phyloP scores from a whole-genome alignment of 2,113 vertebrate species.

The Gallinago media region DNA sequence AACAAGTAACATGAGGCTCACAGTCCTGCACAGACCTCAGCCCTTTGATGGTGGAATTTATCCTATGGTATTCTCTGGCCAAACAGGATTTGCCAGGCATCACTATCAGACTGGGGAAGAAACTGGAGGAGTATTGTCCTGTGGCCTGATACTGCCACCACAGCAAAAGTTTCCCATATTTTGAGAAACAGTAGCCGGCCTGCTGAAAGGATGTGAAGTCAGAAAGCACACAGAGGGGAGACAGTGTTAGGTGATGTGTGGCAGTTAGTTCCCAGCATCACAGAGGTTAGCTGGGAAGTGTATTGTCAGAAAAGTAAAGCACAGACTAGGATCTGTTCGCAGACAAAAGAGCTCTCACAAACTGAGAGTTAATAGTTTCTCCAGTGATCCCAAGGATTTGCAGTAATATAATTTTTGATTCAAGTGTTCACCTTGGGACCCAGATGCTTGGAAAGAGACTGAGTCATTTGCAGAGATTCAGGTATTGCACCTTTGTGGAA shows the following conservation, averaged over 20 bases:
- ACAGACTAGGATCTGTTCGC: neutral
- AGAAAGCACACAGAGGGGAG: neutral
- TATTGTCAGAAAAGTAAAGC: slow-evolving; percentile 31
- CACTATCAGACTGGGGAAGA: neutral
- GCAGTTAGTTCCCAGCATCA: neutral
- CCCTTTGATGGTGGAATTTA: neutral
- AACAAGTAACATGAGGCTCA: neutral
- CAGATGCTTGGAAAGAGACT: slow-evolving; percentile 19
- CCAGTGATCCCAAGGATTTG: slow-evolving; percentile 19
- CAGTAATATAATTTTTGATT: slow-evolving; percentile 53
- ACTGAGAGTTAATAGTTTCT: slow-evolving; percentile 49
- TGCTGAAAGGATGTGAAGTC: neutral
- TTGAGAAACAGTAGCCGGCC: neutral
- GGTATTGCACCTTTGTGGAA: slow-evolving; percentile 32
- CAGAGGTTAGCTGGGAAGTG: neutral
- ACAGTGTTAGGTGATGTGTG: neutral
- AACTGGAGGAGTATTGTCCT: neutral
- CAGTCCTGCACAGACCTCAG: neutral
- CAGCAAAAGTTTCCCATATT: accelerated
- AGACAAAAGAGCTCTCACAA: slow-evolving; percentile 50
- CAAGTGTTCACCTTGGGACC: slow-evolving; percentile 49
- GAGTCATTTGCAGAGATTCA: slow-evolving; percentile 35
- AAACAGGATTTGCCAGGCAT: neutral
- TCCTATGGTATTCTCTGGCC: neutral
- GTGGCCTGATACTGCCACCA: neutral